Evolutionary conservation across 2,113 vertebrate genomes (phyloP).

Genomic region (Oryzias javanicus): DNA sequence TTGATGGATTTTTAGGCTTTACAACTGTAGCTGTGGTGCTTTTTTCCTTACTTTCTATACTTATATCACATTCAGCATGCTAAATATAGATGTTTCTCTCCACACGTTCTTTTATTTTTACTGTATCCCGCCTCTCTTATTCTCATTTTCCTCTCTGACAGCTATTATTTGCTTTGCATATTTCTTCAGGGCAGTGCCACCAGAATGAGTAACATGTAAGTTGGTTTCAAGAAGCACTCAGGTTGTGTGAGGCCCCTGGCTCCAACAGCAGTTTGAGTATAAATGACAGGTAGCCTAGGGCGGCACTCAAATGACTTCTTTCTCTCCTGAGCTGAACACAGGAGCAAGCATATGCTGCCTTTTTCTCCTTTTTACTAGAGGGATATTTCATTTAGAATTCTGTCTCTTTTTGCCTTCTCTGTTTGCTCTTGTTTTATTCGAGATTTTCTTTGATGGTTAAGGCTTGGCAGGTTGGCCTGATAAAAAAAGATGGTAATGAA

Average conservation of each 20-base stretch:
- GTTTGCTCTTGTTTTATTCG: conserved; percentile 14
- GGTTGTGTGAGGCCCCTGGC: conserved; percentile 44
- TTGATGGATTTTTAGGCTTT: too few species aligned
- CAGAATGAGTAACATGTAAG: conserved; percentile 32
- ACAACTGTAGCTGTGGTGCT: background rate
- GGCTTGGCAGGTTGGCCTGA: conserved; percentile 35
- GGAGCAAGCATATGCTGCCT: conserved; percentile 41
- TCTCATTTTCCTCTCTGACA: conserved; percentile 11
- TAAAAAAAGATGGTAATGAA: conserved; percentile 42
- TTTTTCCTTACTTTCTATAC: background rate
- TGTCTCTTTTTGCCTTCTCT: background rate
- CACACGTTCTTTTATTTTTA: background rate
- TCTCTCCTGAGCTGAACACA: conserved; percentile 25
- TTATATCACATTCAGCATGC: conserved; percentile 1
- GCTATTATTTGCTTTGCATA: conserved; percentile 21
- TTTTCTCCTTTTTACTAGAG: conserved; percentile 15
- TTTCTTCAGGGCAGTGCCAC: conserved; percentile 21
- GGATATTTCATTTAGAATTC: conserved; percentile 42
- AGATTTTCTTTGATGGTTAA: conserved; percentile 29
- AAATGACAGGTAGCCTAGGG: conserved; percentile 57
- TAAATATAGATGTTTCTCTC: background rate
- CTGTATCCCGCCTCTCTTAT: background rate
- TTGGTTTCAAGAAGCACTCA: conserved; percentile 30
- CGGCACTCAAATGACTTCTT: conserved; percentile 32
- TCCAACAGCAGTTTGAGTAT: conserved; percentile 43